A percentile compares a stretch with the other conserved stretches of the same genome.
These are phyloP conservation scores for Heptranchias perlo DNA, from an alignment of 2,113 vertebrate species.

Conservation along the genomic window DNA sequence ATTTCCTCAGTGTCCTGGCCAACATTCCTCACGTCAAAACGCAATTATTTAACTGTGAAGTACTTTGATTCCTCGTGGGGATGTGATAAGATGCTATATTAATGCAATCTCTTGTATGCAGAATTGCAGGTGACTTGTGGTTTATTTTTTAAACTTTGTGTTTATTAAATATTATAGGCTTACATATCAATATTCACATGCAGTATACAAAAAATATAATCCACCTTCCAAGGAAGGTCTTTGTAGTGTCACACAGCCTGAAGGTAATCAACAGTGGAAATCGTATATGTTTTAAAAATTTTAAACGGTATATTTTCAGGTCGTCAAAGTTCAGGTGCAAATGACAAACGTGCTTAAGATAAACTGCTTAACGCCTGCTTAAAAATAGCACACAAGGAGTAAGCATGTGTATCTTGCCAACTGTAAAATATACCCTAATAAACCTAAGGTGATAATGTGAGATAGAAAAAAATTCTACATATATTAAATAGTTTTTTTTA, in stretches of 20 bases:
- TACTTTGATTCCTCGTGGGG: background rate
- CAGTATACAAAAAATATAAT: background rate
- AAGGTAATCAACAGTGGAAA: background rate
- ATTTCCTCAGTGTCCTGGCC: background rate
- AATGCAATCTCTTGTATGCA: background rate
- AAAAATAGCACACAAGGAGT: background rate
- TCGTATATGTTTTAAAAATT: background rate
- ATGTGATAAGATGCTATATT: background rate
- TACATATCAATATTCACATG: background rate
- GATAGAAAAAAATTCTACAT: background rate
- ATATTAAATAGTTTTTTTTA: background rate
- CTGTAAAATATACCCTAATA: background rate
- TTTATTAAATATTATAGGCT: background rate
- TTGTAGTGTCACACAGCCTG: background rate
- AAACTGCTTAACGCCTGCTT: background rate
- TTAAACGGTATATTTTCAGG: background rate
- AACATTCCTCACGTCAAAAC: background rate
- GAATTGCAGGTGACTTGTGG: background rate
- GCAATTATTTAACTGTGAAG: background rate
- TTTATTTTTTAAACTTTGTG: background rate
- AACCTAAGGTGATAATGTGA: background rate
- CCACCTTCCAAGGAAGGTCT: background rate
- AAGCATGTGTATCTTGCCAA: background rate
- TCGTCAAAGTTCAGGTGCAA: background rate
- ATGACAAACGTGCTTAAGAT: background rate